phyloP scores from a whole-genome alignment of 2,113 vertebrate species.

The Megaceryle torquata region DNA sequence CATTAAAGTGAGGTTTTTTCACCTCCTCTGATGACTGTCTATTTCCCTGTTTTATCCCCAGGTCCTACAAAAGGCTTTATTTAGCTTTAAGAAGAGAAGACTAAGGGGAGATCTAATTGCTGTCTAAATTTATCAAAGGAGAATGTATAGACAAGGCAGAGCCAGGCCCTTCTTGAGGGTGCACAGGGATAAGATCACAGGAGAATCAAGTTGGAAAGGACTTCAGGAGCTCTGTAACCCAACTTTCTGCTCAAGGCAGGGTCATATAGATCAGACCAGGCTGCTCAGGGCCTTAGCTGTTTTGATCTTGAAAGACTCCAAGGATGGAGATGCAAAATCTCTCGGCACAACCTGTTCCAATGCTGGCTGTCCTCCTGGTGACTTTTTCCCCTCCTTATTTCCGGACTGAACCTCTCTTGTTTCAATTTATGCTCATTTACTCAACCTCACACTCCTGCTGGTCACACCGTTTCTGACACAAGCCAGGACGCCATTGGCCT shows the following conservation, averaged over 20 bases:
- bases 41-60: neutral
- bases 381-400: neutral
- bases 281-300: neutral
- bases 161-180: neutral
- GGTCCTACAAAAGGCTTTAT: neutral
- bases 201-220: neutral
- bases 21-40: neutral
- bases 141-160: neutral
- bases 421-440: neutral
- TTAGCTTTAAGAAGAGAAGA: neutral
- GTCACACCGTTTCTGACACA: too few relatives aligned
- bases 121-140: neutral
- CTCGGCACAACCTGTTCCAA: neutral
- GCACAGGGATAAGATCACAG: neutral
- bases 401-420: neutral
- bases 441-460: neutral
- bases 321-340: neutral
- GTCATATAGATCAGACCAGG: neutral
- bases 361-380: neutral
- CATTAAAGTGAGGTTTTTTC: neutral
- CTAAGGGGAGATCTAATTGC: neutral
- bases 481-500: too few relatives aligned
- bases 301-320: neutral
- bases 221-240: neutral
- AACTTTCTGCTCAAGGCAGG: neutral